These are phyloP conservation scores for Prunella fulvescens DNA, from an alignment of 2,113 vertebrate genomes.

Conservation along the genomic window DNA sequence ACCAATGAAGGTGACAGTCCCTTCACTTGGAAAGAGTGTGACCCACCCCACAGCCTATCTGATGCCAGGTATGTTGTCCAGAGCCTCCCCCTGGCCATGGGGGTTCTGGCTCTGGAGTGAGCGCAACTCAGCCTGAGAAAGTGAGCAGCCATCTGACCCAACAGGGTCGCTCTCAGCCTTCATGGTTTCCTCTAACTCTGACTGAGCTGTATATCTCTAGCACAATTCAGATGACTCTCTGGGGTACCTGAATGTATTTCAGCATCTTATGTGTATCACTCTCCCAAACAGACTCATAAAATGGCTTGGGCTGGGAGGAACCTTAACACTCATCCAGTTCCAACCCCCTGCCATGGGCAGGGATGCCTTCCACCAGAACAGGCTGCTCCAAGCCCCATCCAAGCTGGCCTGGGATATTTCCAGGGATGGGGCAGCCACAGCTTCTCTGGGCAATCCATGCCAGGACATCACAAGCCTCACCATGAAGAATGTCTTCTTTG, in stretches of 20 bases:
- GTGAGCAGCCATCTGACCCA: not conserved
- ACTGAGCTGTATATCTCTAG: not conserved
- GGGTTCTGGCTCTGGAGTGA: not conserved
- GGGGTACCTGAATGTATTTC: not conserved
- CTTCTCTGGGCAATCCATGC: not conserved
- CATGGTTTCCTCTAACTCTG: not conserved
- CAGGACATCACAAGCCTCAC: not conserved
- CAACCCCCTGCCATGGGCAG: not conserved
- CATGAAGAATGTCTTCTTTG: not conserved
- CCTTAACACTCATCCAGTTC: not conserved
- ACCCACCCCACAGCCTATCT: not conserved
- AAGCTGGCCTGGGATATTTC: not conserved
- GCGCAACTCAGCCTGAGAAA: not conserved
- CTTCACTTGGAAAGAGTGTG: accelerated
- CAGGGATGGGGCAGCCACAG: not conserved
- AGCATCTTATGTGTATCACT: not conserved
- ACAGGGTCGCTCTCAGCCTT: not conserved
- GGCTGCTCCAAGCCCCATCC: not conserved
- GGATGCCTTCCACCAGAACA: not conserved
- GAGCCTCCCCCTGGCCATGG: not conserved
- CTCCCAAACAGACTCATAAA: not conserved
- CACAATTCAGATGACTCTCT: not conserved
- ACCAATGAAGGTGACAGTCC: not conserved
- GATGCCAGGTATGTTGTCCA: accelerated
- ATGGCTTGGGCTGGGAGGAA: not conserved